Evolutionary conservation across 2,888 invertebrate species (phyloP), one percentile per base, ranked within the genome.

Genomic region (Raillietiella orientalis): DNA sequence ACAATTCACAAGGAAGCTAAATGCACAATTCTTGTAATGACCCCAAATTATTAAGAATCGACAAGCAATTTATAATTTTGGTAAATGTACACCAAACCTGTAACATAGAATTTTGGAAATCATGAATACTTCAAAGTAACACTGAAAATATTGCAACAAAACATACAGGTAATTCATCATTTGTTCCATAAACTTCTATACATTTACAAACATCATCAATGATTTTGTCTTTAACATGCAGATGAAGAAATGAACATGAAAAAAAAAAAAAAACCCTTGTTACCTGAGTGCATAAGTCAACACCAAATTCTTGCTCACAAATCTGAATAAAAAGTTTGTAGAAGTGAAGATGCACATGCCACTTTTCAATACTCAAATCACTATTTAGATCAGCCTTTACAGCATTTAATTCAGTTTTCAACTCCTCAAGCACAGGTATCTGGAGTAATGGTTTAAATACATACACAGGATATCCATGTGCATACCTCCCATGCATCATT

Each of bases 71-170:
- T 4, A 50, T 34, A 20, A 53, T 46, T 35, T 90, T 87, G 39
- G 67, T 77, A 40, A 90, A 71, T 46, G 90, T 90, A 28, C 74
- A 72, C 82, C 84, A 90, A 0, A 84, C 87, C 46, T 50, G 46
- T n/a, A n/a, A n/a, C n/a, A n/a, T n/a, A n/a, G n/a, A n/a, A n/a
- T n/a, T n/a, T n/a, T n/a, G n/a, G n/a, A n/a, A n/a, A n/a, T n/a
- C n/a, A n/a, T n/a, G n/a, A n/a, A n/a, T n/a, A n/a, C n/a, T n/a
- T n/a, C n/a, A n/a, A n/a, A n/a, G n/a, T n/a, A n/a, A n/a, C n/a
- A n/a, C n/a, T n/a, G n/a, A n/a, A n/a, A n/a, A n/a, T n/a, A n/a
- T n/a, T n/a, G n/a, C n/a, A n/a, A n/a, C n/a, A n/a, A n/a, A n/a
- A n/a, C n/a, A n/a, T n/a, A n/a, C n/a, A n/a, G n/a, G n/a, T n/a